Base-by-base conservation (phyloP, 2,888 invertebrate genomes). In the Temnothorax ravouxi region DNA sequence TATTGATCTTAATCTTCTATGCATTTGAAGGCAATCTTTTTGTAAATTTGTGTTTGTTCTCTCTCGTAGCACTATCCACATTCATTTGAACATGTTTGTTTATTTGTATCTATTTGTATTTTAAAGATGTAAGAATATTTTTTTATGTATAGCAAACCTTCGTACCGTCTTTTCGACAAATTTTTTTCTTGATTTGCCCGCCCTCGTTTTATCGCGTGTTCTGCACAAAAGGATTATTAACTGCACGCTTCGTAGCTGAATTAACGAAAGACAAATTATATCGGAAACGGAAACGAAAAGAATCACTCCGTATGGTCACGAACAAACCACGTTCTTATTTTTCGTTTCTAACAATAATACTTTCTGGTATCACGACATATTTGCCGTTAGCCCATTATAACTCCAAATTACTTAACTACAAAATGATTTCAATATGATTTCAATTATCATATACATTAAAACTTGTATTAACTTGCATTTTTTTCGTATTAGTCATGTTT, bases 221-320 rank as follows among this genome's bases (percentile, higher is more conserved):
- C 85, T 76, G 87, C 88, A 86, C 86, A 87, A 83, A 83, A 81
- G 89, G 91, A 92, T 93, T 92, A 93, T 93, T 93, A 93, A 86
- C 92, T 92, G 93, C 93, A 93, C 93, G 92, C 91, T 89, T 83
- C 84, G 87, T 84, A 86, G 88, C 82, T 80, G 91, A 86, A 92
- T 92, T 90, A 92, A 88, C 92, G 92, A 90, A 92, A 92, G 84
- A 88, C 85, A 87, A 88, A 91, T 88, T 87, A 86, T 89, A 90
- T 89, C 88, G 92, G 89, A 91, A 92, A 88, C 87, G 91, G 85
- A 88, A 90, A 87, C 84, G 67, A 79, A 71, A 66, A 72, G 79
- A 74, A 84, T 88, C 84, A 84, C 81, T 86, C 59, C 69, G 74
- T 69, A 76, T 61, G 66, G 85, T 90, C 89, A 90, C 90, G 89